Base-by-base conservation (phyloP, 2,797 vertebrate species). In the Bradypodion ventrale region DNA sequence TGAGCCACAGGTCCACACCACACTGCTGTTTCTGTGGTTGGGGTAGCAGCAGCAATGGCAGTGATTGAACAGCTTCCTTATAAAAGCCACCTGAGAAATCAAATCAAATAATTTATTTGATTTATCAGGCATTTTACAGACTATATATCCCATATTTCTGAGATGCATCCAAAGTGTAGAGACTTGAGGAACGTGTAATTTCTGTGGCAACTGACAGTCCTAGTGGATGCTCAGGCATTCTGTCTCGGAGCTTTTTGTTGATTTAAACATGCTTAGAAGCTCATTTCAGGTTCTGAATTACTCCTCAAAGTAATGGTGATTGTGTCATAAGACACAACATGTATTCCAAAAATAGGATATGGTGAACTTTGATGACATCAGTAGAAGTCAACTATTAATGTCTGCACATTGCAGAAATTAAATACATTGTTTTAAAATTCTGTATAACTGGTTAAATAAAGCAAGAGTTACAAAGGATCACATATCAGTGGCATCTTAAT, bases 371-470 rank as follows among this genome's bases (percentile, higher is more conserved):
- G 37, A 4, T 16, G 59, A 44, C 37, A 63, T 63, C 15, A 70
- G 10, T 75, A 37, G 40, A 19, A 59, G 42, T 42, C 68, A 27
- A 10, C 16, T 32, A 76, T 77, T 66, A 27, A 29, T n/a, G n/a
- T 40, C 49, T 42, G 13, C 1, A 72, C 15, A 40, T 68, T 27
- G 4, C 7, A 62, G 40, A 44, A 78, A 52, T 10, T 19, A 76
- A 60, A 25, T 27, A 15, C 7, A 35, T 65, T 74, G 7, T n/a
- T 76, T 63, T 62, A 44, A 7, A 32, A 7, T 83, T 40, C n/a
- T 82, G 62, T 29, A 42, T 19, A 40, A 44, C n/a, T 52, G 37
- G 25, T 16, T 69, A 69, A 80, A 49, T n/a, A 75, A 86, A 83
- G 29, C 16, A 19, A 27, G 46, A 25, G 6, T 37, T 35, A 15